Conservation (phyloP, 92 coral and sea anemone species). For the Nematostella vectensis region DNA sequence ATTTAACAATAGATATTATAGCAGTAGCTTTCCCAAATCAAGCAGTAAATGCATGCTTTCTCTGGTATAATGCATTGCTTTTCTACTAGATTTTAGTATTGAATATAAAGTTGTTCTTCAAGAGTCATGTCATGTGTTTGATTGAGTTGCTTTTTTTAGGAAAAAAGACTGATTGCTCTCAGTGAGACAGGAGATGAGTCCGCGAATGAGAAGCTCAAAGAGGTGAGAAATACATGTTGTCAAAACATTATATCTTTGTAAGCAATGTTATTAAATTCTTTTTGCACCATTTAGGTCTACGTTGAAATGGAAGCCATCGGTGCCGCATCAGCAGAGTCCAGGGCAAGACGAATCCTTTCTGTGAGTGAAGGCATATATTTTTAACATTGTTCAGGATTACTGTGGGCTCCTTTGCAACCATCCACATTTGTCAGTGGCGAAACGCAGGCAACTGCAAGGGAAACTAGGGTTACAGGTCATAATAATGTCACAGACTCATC, state of each 20-base stretch:
- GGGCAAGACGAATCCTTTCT: constrained; percentile 94
- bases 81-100: too few species aligned
- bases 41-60: too few species aligned
- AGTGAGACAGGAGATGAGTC: constrained; percentile 88
- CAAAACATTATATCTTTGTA: too few species aligned
- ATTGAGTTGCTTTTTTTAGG: constrained; percentile 27
- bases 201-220: constrained; percentile 78
- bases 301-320: constrained; percentile 91
- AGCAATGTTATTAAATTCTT: neutral
- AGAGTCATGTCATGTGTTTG: neutral
- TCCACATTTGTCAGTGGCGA: too few species aligned
- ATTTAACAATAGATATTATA: too few species aligned
- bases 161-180: constrained; percentile 58
- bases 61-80: too few species aligned
- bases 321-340: constrained; percentile 95
- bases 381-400: neutral
- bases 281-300: constrained; percentile 56
- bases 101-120: neutral
- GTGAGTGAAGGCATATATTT: constrained; percentile 36
- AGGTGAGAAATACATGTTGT: constrained; percentile 47
- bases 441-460: too few species aligned
- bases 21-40: too few species aligned
- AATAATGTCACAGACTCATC: too few species aligned
- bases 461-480: too few species aligned
- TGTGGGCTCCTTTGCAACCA: too few species aligned